phyloP scores from a whole-genome alignment of 2,797 vertebrate species.

The Hippocampus kuda region DNA sequence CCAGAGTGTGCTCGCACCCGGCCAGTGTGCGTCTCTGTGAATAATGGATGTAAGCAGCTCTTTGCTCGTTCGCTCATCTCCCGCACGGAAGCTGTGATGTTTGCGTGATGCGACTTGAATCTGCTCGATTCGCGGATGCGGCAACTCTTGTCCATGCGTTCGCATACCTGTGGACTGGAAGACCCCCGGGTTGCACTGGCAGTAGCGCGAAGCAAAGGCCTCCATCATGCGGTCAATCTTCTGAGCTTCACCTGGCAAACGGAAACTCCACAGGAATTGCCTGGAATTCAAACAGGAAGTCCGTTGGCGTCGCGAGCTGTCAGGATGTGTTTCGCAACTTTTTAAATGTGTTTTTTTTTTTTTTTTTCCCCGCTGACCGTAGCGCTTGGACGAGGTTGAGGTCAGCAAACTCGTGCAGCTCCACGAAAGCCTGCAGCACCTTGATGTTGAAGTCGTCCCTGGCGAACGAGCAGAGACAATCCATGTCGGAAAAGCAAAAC shows the following conservation, averaged over 20 bases:
- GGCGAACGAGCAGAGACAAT: conserved; percentile 10
- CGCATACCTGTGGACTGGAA: conserved; percentile 87
- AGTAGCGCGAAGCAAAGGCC: conserved; percentile 90
- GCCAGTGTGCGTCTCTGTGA: conserved; percentile 32
- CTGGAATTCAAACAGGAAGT: conserved; percentile 49
- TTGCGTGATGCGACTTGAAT: conserved; percentile 23
- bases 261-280: conserved; percentile 97
- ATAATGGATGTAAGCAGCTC: conserved; percentile 48
- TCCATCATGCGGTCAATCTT: conserved; percentile 99
- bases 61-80: conserved; percentile 17
- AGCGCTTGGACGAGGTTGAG: conserved; percentile 93
- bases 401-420: conserved; percentile 96
- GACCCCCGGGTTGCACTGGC: conserved; percentile 92
- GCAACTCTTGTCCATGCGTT: background rate
- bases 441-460: conserved; percentile 98
- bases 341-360: background rate
- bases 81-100: conserved; percentile 13
- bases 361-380: conserved; percentile 63
- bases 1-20: conserved; percentile 27
- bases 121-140: conserved; percentile 30
- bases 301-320: background rate
- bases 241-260: conserved; percentile 94
- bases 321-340: too few relatives aligned
- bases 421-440: conserved; percentile 94
- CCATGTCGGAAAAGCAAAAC: background rate